A percentile compares a stretch with the other conserved stretches of the same genome.
Evolutionary conservation across 2,113 vertebrate species (phyloP).

Genomic region (Sinosuthora webbiana): DNA sequence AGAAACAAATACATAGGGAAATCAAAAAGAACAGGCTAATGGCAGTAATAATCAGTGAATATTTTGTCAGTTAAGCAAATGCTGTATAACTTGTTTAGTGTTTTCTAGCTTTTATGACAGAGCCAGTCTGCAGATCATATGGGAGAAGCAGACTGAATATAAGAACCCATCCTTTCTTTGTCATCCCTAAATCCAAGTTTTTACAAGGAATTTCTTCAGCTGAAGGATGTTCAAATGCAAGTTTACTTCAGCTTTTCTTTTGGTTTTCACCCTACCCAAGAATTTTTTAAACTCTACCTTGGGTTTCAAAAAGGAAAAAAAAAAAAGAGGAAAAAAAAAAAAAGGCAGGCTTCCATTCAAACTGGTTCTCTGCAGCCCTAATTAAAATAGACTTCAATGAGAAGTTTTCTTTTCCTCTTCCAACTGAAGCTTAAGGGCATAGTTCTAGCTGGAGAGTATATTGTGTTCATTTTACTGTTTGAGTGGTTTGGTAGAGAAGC

Average conservation of each 20-base stretch:
- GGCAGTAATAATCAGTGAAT: conserved; percentile 65
- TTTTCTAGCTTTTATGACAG: conserved; percentile 64
- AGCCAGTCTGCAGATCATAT: conserved; percentile 69
- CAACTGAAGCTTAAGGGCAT: conserved; percentile 70
- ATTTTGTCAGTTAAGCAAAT: conserved; percentile 64
- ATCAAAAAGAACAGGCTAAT: conserved; percentile 63
- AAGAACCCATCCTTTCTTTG: conserved; percentile 61
- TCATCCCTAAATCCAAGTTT: conserved; percentile 56
- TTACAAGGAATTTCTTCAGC: conserved; percentile 27
- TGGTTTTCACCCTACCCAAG: conserved; percentile 25
- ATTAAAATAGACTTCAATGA: conserved; percentile 75
- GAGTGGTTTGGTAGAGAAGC: conserved; percentile 68
- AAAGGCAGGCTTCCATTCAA: conserved; percentile 3
- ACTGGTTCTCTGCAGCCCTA: conserved; percentile 68
- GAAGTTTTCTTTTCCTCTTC: conserved; percentile 69
- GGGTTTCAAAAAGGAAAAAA: background rate
- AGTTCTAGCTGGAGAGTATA: conserved; percentile 67
- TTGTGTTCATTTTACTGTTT: conserved; percentile 75
- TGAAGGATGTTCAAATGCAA: conserved; percentile 38
- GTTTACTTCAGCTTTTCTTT: conserved; percentile 23
- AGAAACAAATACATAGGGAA: conserved; percentile 65
- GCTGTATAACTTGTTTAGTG: conserved; percentile 66
- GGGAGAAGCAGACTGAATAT: conserved; percentile 69
- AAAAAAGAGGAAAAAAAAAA: background rate
- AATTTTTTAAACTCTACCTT: conserved; percentile 54